A percentile compares a stretch with the other conserved stretches of the same genome.
Evolutionary conservation across 2,113 vertebrate genomes (phyloP).

Genomic region (Corythaixoides concolor): DNA sequence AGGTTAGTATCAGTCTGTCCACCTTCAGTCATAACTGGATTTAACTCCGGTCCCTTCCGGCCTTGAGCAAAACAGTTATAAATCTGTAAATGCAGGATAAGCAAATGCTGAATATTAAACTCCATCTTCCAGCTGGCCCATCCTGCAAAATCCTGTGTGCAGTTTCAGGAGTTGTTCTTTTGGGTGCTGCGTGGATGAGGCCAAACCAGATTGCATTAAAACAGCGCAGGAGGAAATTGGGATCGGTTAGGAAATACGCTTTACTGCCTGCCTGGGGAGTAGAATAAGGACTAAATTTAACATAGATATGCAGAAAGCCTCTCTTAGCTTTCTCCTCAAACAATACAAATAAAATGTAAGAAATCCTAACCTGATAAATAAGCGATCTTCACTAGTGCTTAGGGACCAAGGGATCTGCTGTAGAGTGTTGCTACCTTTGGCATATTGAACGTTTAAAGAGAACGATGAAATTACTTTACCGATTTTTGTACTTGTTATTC

Average conservation of each 20-base stretch:
- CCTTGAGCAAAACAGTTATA: background rate
- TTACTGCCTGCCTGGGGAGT: background rate
- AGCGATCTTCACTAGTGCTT: background rate
- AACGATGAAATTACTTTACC: background rate
- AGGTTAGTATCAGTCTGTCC: background rate
- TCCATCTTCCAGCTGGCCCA: background rate
- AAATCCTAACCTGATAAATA: background rate
- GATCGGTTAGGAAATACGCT: background rate
- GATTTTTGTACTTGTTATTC: background rate
- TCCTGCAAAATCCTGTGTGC: background rate
- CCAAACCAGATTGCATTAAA: background rate
- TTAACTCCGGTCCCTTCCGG: background rate
- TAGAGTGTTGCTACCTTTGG: background rate
- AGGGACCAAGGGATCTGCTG: background rate
- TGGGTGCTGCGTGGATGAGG: background rate
- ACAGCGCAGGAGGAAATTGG: background rate
- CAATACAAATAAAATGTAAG: background rate
- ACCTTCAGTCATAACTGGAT: background rate
- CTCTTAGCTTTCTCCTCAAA: background rate
- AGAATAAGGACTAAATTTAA: background rate
- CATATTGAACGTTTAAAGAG: background rate
- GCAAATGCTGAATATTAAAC: background rate
- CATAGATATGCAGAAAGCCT: background rate
- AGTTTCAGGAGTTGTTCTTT: background rate
- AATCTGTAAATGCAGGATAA: background rate